Evolutionary conservation across 1,140 invertebrate species (phyloP).

Genomic region (Marisa cornuarietis): DNA sequence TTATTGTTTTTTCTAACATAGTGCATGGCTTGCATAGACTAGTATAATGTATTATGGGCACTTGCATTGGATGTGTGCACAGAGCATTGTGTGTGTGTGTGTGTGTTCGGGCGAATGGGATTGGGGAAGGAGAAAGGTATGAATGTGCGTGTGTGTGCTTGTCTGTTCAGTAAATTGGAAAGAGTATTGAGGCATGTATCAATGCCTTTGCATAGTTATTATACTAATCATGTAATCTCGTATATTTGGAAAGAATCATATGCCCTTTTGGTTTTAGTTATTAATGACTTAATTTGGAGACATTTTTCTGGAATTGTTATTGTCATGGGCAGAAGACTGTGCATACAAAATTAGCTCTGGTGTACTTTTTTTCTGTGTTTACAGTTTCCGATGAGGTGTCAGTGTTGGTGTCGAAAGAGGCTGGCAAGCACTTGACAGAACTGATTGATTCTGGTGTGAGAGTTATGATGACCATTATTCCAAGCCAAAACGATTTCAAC

Average conservation of each 20-base stretch:
- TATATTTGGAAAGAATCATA: not conserved
- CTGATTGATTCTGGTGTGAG: conserved; percentile 75
- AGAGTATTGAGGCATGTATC: not conserved
- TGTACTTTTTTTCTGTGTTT: conserved; percentile 34
- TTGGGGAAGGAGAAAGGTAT: too few relatives aligned
- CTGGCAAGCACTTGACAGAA: conserved; percentile 77
- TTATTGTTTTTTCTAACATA: too few relatives aligned
- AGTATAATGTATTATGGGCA: too few relatives aligned
- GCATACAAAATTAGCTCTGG: too few relatives aligned
- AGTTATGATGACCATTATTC: conserved; percentile 76
- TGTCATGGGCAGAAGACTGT: not conserved
- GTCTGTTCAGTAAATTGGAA: not conserved
- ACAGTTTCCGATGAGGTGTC: conserved; percentile 75
- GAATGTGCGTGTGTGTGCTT: too few relatives aligned
- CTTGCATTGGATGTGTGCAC: too few relatives aligned
- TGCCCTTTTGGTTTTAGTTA: not conserved
- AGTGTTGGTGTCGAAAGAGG: conserved; percentile 79
- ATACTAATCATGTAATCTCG: not conserved
- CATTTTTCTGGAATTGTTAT: too few relatives aligned
- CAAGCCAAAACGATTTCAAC: conserved; percentile 57
- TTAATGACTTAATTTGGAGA: not conserved
- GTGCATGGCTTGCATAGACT: too few relatives aligned
- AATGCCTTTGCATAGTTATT: not conserved
- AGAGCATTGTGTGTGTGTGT: too few relatives aligned
- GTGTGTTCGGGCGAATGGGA: too few relatives aligned